These are phyloP conservation scores for Narcine bancroftii DNA, from an alignment of 2,113 vertebrate genomes.

Conservation along the genomic window DNA sequence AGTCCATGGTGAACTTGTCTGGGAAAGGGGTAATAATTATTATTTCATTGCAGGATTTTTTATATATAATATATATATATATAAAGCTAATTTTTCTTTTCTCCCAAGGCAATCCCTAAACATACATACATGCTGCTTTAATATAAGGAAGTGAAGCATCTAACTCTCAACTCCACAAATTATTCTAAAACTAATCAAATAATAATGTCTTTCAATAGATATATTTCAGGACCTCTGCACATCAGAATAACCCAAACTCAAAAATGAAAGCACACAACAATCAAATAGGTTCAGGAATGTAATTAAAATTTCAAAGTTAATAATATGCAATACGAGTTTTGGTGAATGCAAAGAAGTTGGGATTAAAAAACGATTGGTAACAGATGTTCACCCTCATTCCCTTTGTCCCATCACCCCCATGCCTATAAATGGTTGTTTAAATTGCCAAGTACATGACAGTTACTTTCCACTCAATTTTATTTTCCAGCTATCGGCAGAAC, in stretches of 20 bases:
- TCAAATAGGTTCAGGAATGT: background rate
- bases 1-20: no score
- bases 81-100: no score
- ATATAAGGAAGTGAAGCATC: no score
- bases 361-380: background rate
- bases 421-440: background rate
- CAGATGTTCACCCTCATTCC: background rate
- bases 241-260: background rate
- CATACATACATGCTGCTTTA: background rate
- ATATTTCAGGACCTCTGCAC: no score
- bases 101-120: background rate
- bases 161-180: background rate
- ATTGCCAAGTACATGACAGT: no score
- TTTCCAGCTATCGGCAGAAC: background rate
- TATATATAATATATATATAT: no score
- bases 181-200: background rate
- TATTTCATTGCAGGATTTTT: no score
- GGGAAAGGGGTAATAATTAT: background rate
- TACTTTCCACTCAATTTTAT: background rate
- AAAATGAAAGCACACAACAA: background rate
- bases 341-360: background rate
- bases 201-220: no score
- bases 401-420: background rate
- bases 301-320: background rate
- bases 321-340: background rate